Evolutionary conservation across 2,888 invertebrate species (phyloP), one percentile per base, ranked within the genome.

Genomic region (Cerceris ruficornis): DNA sequence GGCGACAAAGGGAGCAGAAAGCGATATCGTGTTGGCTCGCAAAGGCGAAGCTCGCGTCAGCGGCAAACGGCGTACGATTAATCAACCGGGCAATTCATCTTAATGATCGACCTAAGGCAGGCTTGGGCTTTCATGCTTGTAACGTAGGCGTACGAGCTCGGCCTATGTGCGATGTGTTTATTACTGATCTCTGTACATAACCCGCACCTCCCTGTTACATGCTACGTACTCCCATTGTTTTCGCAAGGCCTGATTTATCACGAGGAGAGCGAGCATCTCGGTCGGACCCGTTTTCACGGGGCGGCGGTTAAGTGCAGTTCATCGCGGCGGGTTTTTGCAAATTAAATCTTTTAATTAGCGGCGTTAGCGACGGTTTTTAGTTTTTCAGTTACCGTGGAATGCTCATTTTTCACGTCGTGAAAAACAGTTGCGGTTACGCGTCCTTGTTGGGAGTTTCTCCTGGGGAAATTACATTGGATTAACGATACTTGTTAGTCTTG

Each of bases 1-100:
- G 50, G 42, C n/a, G 69, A 43, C 70, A 77, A 74, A 70, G 58
- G 69, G 70, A 17, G 43, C 49, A 60, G 77, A 75, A 71, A 64
- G 75, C 67, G 70, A 41, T 52, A 46, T 14, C 71, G 66, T 42
- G 75, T 69, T 52, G 28, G 65, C 7, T 49, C 59, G 72, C 61
- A 69, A 71, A 65, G 72, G 64, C 69, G 68, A 70, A 28, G 28
- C 28, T 17, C 71, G 80, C 81, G 87, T 86, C 87, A 86, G 60
- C 80, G 79, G 73, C 86, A 87, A 87, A 86, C 82, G 87, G 86
- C 70, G 78, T 61, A 76, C 81, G 81, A 88, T 88, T 88, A 88
- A 88, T 88, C 88, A 88, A 83, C 74, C 69, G 42, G 79, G 84
- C 81, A 83, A 88, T 88, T 87, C 87, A 88, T 88, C 88, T 88